Base-by-base conservation (phyloP, 2,113 vertebrate species). In the Thinocorus orbignyianus region DNA sequence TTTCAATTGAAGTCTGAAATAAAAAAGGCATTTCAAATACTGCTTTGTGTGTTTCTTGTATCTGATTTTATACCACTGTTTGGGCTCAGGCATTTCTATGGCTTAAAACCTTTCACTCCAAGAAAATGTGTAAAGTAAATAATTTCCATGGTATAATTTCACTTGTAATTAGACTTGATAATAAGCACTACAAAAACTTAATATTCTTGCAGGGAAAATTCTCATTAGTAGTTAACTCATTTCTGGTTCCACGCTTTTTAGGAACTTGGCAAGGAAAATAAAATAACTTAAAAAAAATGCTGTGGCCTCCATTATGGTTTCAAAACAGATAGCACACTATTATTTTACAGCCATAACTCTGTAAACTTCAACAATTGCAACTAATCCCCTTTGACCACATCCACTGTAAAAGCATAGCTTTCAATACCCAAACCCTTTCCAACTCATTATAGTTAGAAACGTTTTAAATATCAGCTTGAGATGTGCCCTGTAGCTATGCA, bases 381-480 rank as follows among this genome's bases (percentile, higher is more conserved):
- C 61, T 87, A 92, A 95, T 84, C 44, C 33, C 22, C 16, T 76
- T 57, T 90, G 76, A 95, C 94, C 87, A 95, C 60, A 83, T 91
- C 52, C 37, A 92, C 79, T 95, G 73, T 91, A 94, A 96, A 96
- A 88, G 24, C 28, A 49, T n/a, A 41, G 58, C 68, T 97, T 92
- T 96, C 82, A 96, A 81, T 97, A 70, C 17, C 13, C 86, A 94
- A 93, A 91, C 37, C 16, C 94, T 96, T 96, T 96, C 55, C 55
- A 95, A 95, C 37, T 86, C 54, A 85, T 83, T 95, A 58, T 88
- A 94, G 92, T 88, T 89, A 94, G 74, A 94, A 96, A 92, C 82
- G 87, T 97, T 96, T 89, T 48, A 94, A 91, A 74, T 97, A 97
- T 93, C 57, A 77, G 22, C 58, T 65, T 84, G 78, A 86, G 37